Evolutionary conservation across 1,140 invertebrate genomes (phyloP).

Genomic region (Dolichoris vasculosae): DNA sequence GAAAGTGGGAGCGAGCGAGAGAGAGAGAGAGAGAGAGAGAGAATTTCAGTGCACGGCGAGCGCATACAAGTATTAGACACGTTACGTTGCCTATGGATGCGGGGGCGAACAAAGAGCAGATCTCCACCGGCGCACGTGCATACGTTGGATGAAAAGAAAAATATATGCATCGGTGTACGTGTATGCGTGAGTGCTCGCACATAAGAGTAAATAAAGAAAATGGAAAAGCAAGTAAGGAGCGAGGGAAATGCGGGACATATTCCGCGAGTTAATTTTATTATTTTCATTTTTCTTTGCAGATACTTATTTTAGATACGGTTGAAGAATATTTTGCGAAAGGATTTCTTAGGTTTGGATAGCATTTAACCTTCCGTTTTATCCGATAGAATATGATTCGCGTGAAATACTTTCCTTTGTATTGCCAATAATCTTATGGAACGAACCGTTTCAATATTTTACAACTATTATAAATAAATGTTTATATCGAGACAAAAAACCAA

Average conservation of each 20-base stretch:
- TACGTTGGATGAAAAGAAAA: not conserved
- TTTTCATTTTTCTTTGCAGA: not conserved
- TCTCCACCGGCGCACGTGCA: not conserved
- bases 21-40: not conserved
- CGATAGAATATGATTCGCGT: too few species aligned
- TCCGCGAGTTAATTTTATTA: not conserved
- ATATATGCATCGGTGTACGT: not conserved
- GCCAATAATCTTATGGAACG: not conserved
- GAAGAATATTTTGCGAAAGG: not conserved
- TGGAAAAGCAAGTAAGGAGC: not conserved
- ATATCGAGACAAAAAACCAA: not conserved
- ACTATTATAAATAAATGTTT: not conserved
- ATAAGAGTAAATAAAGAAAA: not conserved
- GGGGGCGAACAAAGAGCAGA: conserved; percentile 29
- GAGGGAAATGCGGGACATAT: not conserved
- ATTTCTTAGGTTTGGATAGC: not conserved
- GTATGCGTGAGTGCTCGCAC: not conserved
- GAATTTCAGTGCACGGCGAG: not conserved
- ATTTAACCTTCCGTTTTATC: not conserved
- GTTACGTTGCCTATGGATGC: not conserved
- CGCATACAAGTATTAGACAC: conserved; percentile 17
- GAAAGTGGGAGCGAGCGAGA: not conserved
- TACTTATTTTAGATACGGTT: not conserved
- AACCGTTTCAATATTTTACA: not conserved
- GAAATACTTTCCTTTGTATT: not conserved